Conservation (phyloP, 2,797 vertebrate species). For the Crax fasciolata region DNA sequence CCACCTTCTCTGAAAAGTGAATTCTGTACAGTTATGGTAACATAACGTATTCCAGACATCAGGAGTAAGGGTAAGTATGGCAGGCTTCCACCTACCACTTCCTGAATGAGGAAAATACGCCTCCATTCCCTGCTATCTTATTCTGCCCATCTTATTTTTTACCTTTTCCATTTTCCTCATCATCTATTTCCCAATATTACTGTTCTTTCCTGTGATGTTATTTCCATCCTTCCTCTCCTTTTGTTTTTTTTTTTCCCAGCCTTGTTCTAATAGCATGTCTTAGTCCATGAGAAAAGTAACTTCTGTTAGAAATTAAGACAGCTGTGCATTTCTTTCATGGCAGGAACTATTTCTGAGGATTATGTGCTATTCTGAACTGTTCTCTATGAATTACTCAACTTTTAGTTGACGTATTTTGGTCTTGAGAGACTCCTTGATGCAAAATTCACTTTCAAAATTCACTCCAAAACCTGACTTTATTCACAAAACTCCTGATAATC, state of each 20-base stretch:
- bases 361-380: not conserved
- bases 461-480: not conserved
- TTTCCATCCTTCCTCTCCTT: not conserved
- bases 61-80: not conserved
- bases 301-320: no score
- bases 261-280: not conserved
- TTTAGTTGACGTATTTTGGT: not conserved
- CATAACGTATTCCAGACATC: not conserved
- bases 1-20: not conserved
- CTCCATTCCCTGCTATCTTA: not conserved
- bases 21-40: not conserved
- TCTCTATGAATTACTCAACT: not conserved
- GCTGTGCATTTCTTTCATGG: not conserved
- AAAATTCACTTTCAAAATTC: not conserved
- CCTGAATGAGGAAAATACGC: rapidly evolving
- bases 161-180: not conserved
- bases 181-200: not conserved
- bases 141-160: not conserved
- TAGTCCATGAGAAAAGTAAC: not conserved
- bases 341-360: not conserved
- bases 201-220: not conserved
- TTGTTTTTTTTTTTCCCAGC: not conserved
- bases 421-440: not conserved
- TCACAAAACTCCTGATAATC: not conserved
- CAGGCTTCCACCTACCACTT: not conserved